phyloP scores from a whole-genome alignment of 2,113 vertebrate genomes.

The Myrmophylax atrothorax region DNA sequence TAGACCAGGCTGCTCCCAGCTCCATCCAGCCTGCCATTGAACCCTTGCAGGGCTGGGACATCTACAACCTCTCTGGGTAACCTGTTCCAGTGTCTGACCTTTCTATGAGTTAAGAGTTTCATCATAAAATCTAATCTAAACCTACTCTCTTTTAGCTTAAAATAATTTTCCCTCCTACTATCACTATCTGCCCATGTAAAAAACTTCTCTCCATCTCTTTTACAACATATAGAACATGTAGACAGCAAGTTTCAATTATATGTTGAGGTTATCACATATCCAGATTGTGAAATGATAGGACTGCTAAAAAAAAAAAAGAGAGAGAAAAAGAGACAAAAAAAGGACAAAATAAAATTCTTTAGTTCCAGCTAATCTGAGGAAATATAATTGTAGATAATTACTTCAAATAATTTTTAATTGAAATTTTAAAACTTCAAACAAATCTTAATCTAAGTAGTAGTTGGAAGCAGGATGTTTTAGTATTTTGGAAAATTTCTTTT shows the following conservation, averaged over 20 bases:
- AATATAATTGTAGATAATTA: background rate
- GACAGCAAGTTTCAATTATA: background rate
- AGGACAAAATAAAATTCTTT: background rate
- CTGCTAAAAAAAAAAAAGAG: background rate
- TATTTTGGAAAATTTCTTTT: background rate
- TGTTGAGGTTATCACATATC: background rate
- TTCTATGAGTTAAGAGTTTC: background rate
- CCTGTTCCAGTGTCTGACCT: background rate
- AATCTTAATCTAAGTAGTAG: background rate
- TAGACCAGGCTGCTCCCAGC: background rate
- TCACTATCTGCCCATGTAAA: background rate
- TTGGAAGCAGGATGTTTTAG: background rate
- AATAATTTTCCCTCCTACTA: background rate
- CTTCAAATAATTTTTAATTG: background rate
- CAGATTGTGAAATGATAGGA: background rate
- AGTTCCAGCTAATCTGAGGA: background rate
- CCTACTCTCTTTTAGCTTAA: background rate
- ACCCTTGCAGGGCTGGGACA: background rate
- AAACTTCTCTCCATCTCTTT: background rate
- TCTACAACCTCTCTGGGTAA: background rate
- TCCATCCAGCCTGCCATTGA: background rate
- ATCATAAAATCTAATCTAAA: background rate
- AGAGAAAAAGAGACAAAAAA: background rate
- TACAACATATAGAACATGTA: background rate
- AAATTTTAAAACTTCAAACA: background rate